Evolutionary conservation across 2,888 invertebrate genomes (phyloP).

Genomic region (Autographa gamma): DNA sequence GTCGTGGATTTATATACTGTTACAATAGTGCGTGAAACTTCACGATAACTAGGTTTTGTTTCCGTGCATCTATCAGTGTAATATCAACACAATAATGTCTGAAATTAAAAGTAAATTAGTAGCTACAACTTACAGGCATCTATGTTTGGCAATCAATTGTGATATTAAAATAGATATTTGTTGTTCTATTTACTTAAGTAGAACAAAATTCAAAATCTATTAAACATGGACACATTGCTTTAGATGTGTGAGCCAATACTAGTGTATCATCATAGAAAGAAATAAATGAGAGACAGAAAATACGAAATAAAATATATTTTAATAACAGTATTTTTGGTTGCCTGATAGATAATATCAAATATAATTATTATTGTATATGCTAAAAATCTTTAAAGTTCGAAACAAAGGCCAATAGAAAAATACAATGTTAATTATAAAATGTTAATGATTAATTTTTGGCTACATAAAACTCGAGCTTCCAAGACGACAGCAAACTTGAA

Average conservation of each 20-base stretch:
- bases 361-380: constrained; percentile 27
- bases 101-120: constrained; percentile 28
- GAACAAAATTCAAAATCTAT: constrained; percentile 13
- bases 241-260: constrained; percentile 44
- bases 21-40: constrained; percentile 40
- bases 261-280: constrained; percentile 40
- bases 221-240: constrained; percentile 23
- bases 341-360: constrained; percentile 37
- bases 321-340: constrained; percentile 14
- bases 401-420: background rate
- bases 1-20: constrained; percentile 52
- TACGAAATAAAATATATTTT: constrained; percentile 6
- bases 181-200: constrained; percentile 13
- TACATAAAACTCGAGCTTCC: constrained; percentile 36
- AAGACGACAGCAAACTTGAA: constrained; percentile 34
- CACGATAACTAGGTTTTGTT: constrained; percentile 27
- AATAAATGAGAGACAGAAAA: constrained; percentile 20
- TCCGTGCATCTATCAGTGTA: constrained; percentile 38
- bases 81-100: constrained; percentile 19
- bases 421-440: constrained; percentile 18
- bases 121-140: constrained; percentile 15
- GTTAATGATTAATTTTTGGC: constrained; percentile 29
- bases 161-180: constrained; percentile 12
- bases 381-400: background rate
- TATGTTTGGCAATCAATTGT: constrained; percentile 21